Base-by-base conservation (phyloP, 2,797 vertebrate genomes). In the Naso thynnoides region DNA sequence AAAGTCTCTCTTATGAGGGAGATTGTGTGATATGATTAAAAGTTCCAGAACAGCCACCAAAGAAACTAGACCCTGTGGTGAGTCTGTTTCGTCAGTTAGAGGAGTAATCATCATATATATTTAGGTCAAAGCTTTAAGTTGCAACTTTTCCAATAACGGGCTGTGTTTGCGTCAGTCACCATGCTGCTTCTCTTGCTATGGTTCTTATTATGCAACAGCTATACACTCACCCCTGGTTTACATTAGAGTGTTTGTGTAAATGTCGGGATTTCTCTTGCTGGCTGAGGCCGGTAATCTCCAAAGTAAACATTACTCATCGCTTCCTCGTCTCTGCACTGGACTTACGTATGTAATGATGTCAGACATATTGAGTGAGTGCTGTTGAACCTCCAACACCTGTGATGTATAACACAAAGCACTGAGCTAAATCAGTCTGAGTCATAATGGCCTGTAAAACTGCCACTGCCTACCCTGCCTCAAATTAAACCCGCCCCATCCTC, bases 261-360 rank as follows among this genome's bases (percentile, higher is more conserved):
- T 24, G 68, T 59, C 11, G 2, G 45, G 60, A 65, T 74, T 55
- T 74, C 68, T 63, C 42, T 27, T 1, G 19, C 56, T 48, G 44
- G 48, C 41, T 1, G 18, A 47, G 47, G 13, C 50, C 54, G 65
- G 33, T 58, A 62, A 82, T 81, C 61, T 65, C 2, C 0, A 77
- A 66, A 72, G 56, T 73, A 85, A 86, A 79, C 79, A 78, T 86
- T 64, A 84, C 74, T 90, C 85, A 87, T 89, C 79, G 73, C 71
- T 78, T 89, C 71, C 73, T 67, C 59, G 8, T 78, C 67, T 70
- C 57, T 42, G 18, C 11, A 7, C 60, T 45, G 47, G 26, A 52
- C 42, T 60, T 69, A 21, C 24, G 26, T 53, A 31, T 78, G 39
- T 47, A 39, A 70, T 87, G 81, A 89, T 82, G 79, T 89, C 84